Evolutionary conservation across 2,797 vertebrate genomes (phyloP).

Genomic region (Calcarius lapponicus): DNA sequence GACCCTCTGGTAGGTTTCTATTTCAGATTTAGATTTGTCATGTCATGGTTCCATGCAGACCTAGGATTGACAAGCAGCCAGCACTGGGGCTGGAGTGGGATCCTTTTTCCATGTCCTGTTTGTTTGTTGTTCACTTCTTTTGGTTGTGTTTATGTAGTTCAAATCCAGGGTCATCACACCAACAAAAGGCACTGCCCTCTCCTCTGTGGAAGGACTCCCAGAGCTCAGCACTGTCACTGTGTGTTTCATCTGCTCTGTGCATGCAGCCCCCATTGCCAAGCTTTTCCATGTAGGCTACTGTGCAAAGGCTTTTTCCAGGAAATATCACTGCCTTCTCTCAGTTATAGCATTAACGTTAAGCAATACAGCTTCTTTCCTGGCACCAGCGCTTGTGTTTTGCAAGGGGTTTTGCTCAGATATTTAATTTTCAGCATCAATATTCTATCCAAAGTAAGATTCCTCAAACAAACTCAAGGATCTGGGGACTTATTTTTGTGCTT

Average conservation of each 20-base stretch:
- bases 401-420: neutral
- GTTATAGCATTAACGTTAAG: neutral
- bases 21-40: neutral
- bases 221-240: neutral
- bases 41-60: neutral
- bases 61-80: neutral
- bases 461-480: neutral
- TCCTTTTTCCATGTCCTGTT: neutral
- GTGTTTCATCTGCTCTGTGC: neutral
- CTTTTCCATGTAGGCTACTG: neutral
- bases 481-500: neutral
- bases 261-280: neutral
- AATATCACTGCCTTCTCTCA: neutral
- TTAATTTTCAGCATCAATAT: slow-evolving; percentile 10
- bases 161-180: neutral
- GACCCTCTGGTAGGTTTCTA: neutral
- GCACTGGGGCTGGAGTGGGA: neutral
- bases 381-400: neutral
- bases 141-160: rapidly evolving
- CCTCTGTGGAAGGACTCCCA: neutral
- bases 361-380: neutral
- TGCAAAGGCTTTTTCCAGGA: slow-evolving; percentile 9
- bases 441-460: neutral
- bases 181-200: neutral
- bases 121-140: neutral